Evolutionary conservation across 2,113 vertebrate species (phyloP), one percentile per base, ranked within the genome.

Genomic region (Charadrius vociferus): DNA sequence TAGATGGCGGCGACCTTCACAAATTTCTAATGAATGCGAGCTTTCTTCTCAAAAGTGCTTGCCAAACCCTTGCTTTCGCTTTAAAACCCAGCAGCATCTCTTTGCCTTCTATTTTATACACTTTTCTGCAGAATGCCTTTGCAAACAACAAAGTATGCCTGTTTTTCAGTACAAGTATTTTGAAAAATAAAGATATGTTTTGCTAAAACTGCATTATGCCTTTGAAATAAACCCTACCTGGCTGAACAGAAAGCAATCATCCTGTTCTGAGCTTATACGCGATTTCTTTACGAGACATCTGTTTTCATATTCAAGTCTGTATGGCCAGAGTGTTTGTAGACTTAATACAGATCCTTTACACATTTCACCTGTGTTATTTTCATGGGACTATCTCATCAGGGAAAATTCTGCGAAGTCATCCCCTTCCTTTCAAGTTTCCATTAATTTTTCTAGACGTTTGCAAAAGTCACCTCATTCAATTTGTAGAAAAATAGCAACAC

Each of bases 1-100:
- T 98, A 98, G 98, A 95, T 98, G 98, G 98, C 98, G 49, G 97
- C 70, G 92, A 97, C 94, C 87, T 95, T 97, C 98, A 96, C 97
- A 23, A 89, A 92, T 96, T 97, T 95, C 83, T 67, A 75, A 80
- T 97, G 93, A 81, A 81, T 74, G 94, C 66, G 49, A 0, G 14
- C 30, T 91, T 88, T 91, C 91, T 73, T 95, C 83, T 86, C 80
- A 16, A 9, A 94, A 62, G 37, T 6, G 14, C 63, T 29, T 66
- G 53, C 72, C 18, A 73, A 66, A 50, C 12, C 30, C 65, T 62
- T 3, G 3, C 66, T 83, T 94, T 92, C 71, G 71, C 65, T 47
- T 84, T 62, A 47, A 90, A 90, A 70, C 22, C 1, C 6, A 29
- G 29, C 34, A 81, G 34, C 18, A 66, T 39, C 1, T 11, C 52